Conservation (phyloP, 1,140 invertebrate genomes). For the Archivesica marissinica region DNA sequence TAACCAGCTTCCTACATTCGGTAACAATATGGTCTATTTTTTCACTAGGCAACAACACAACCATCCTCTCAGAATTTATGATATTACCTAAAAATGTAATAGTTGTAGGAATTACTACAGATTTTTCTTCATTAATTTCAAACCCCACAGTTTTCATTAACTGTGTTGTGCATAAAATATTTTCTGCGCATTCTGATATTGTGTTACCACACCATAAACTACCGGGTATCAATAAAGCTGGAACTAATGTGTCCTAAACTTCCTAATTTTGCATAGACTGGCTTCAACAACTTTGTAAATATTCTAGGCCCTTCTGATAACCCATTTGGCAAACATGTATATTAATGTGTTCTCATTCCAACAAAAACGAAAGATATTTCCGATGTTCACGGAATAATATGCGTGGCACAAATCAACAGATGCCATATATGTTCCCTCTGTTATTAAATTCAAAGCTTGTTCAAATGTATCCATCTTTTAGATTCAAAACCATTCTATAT, state of each 20-base stretch:
- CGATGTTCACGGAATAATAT: constrained; percentile 9
- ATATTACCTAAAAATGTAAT: background rate
- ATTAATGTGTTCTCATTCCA: background rate
- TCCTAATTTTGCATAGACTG: constrained; percentile 9
- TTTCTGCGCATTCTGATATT: background rate
- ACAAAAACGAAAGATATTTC: background rate
- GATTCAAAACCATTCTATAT: constrained; percentile 55
- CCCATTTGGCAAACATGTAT: background rate
- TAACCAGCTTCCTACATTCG: background rate
- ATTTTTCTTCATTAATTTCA: background rate
- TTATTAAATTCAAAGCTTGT: background rate
- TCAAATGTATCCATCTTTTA: constrained; percentile 45
- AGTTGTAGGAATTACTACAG: background rate
- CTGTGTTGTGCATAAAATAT: background rate
- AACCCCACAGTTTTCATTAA: background rate
- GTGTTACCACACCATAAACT: background rate
- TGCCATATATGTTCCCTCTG: background rate
- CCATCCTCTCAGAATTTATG: background rate
- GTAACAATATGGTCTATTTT: background rate
- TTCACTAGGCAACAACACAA: background rate
- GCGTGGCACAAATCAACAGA: background rate
- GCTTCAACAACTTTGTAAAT: constrained; percentile 23
- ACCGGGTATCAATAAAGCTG: constrained; percentile 7
- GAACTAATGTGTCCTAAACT: background rate
- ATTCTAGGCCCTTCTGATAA: background rate